Evolutionary conservation across 2,797 vertebrate genomes (phyloP).

Genomic region (Notolabrus celidotus): DNA sequence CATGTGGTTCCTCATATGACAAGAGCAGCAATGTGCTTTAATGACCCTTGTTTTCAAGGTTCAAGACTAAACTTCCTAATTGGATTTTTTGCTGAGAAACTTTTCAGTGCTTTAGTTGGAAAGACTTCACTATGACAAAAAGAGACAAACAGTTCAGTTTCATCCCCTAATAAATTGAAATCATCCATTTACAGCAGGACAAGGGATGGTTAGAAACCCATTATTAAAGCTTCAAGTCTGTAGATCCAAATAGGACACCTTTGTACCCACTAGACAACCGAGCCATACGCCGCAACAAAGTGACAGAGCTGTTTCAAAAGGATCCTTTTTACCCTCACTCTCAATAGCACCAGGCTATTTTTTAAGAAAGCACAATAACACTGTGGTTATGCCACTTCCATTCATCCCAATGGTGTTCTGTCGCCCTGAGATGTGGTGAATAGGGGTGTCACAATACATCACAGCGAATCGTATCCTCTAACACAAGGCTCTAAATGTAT

Average conservation of each 20-base stretch:
- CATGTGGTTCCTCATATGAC: conserved; percentile 42
- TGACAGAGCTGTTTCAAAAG: conserved; percentile 19
- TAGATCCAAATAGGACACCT: background rate
- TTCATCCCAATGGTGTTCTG: conserved; percentile 1
- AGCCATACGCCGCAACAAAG: conserved; percentile 16
- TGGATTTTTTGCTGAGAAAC: conserved; percentile 37
- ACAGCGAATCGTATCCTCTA: conserved; percentile 25
- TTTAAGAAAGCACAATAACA: conserved; percentile 1
- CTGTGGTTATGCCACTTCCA: conserved; percentile 5
- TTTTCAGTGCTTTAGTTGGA: conserved; percentile 9
- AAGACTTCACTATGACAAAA: background rate
- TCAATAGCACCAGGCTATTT: conserved; percentile 11
- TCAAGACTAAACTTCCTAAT: conserved; percentile 48
- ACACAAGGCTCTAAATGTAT: conserved; percentile 6
- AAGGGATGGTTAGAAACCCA: conserved; percentile 4
- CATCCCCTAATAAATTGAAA: background rate
- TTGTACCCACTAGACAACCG: conserved; percentile 2
- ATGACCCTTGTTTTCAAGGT: conserved; percentile 55
- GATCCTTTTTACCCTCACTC: background rate
- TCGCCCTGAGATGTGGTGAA: conserved; percentile 11
- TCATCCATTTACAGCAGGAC: conserved; percentile 1
- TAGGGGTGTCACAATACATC: conserved; percentile 20
- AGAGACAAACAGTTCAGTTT: background rate
- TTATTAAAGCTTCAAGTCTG: background rate
- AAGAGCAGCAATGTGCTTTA: conserved; percentile 49